Evolutionary conservation across 1,140 invertebrate genomes (phyloP).

Genomic region (Cydia splendana): DNA sequence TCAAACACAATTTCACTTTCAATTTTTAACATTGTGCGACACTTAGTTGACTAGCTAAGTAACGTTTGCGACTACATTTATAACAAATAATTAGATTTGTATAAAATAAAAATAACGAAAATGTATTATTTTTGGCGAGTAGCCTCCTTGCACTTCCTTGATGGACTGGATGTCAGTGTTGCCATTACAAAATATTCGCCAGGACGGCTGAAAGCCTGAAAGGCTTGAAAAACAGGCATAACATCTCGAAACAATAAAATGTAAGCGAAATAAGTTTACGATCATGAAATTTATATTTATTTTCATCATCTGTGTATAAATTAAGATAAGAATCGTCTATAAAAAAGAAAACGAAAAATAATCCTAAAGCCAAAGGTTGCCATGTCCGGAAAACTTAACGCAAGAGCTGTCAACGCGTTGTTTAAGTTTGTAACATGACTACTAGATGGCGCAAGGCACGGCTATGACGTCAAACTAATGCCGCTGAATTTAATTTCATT

Average conservation of each 20-base stretch:
- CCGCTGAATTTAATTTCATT: conserved; percentile 33
- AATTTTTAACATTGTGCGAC: conserved; percentile 48
- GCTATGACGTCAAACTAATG: conserved; percentile 32
- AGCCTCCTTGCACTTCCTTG: conserved; percentile 70
- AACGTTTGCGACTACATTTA: conserved; percentile 45
- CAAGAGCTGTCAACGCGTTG: conserved; percentile 5
- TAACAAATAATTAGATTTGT: conserved; percentile 60
- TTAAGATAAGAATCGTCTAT: no score
- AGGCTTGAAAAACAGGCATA: not conserved
- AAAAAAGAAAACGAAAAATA: not conserved
- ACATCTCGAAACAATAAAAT: not conserved
- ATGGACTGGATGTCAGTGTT: conserved; percentile 42
- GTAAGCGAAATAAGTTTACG: not conserved
- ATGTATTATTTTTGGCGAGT: conserved; percentile 58
- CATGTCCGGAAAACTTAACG: conserved; percentile 29
- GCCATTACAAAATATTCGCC: conserved; percentile 32
- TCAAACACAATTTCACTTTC: conserved; percentile 52
- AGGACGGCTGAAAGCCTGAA: conserved; percentile 20
- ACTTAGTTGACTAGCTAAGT: conserved; percentile 51
- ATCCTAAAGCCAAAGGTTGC: conserved; percentile 12
- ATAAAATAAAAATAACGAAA: conserved; percentile 63
- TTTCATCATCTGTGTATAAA: not conserved
- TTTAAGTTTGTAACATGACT: conserved; percentile 12
- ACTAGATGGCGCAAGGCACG: conserved; percentile 25
- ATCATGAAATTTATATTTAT: not conserved